These are phyloP conservation scores for Graphium colonna DNA, from an alignment of 2,888 invertebrate species.

Conservation along the genomic window DNA sequence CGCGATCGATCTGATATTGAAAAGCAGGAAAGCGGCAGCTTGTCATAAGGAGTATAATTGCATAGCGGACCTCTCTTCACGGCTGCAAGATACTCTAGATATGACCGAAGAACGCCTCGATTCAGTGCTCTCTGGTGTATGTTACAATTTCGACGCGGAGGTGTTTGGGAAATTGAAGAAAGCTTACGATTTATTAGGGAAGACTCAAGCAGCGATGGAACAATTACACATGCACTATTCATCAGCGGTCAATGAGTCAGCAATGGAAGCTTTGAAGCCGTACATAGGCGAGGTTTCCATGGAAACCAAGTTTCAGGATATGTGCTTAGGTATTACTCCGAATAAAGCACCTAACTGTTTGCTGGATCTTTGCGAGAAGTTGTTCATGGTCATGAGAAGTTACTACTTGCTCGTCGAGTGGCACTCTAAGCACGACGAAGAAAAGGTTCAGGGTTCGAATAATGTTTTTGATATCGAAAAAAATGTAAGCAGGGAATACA, in stretches of 20 bases:
- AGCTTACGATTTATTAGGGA: slow-evolving; percentile 93
- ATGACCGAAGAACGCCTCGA: slow-evolving; percentile 96
- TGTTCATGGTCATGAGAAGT: slow-evolving; percentile 90
- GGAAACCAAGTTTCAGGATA: slow-evolving; percentile 85
- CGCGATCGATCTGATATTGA: slow-evolving; percentile 93
- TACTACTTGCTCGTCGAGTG: slow-evolving; percentile 88
- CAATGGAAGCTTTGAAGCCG: slow-evolving; percentile 81
- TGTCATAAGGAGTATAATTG: slow-evolving; percentile 94
- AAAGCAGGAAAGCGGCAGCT: slow-evolving; percentile 91
- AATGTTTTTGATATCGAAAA: slow-evolving; percentile 80
- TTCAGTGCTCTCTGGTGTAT: slow-evolving; percentile 88
- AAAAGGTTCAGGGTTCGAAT: slow-evolving; percentile 39
- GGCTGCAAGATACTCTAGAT: slow-evolving; percentile 94
- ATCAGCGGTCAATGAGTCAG: slow-evolving; percentile 92
- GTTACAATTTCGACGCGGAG: slow-evolving; percentile 86
- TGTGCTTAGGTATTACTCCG: slow-evolving; percentile 82
- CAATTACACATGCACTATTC: slow-evolving; percentile 97
- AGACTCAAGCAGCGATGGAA: slow-evolving; percentile 95
- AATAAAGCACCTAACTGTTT: slow-evolving; percentile 83
- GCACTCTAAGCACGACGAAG: slow-evolving; percentile 81
- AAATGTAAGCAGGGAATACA: slow-evolving; percentile 87
- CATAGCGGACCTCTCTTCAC: slow-evolving; percentile 91
- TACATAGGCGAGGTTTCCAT: slow-evolving; percentile 54
- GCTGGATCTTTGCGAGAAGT: slow-evolving; percentile 90
- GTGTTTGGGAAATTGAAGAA: slow-evolving; percentile 91